Evolutionary conservation across 2,888 invertebrate genomes (phyloP).

Genomic region (Nemotelus pantherinus): DNA sequence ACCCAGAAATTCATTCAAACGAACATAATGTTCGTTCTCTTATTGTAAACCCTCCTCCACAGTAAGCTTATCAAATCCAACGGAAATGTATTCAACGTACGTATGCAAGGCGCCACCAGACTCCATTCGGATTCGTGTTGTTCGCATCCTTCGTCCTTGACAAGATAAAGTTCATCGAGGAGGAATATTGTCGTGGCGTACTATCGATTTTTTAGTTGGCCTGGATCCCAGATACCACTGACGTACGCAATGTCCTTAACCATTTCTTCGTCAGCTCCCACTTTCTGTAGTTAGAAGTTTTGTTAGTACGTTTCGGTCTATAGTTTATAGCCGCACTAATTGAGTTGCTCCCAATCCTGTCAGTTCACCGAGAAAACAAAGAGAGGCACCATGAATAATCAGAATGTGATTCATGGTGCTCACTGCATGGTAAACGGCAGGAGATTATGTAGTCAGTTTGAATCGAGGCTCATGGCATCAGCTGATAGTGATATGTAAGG

Average conservation of each 20-base stretch:
- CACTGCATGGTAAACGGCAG: neutral
- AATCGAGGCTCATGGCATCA: neutral
- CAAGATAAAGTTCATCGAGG: constrained; percentile 31
- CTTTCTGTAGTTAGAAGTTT: neutral
- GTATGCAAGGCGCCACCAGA: constrained; percentile 14
- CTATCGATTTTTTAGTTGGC: constrained; percentile 29
- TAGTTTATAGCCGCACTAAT: neutral
- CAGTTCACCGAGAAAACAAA: too few species aligned
- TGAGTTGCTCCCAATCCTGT: neutral
- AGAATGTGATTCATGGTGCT: too few species aligned
- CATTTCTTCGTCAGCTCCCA: neutral
- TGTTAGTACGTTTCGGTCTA: neutral
- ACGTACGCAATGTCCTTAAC: neutral
- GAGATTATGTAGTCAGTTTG: neutral
- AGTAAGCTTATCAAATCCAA: neutral
- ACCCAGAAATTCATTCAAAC: neutral
- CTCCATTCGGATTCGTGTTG: neutral
- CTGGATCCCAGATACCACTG: constrained; percentile 15
- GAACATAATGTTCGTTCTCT: neutral
- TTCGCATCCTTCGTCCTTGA: constrained; percentile 12
- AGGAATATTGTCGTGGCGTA: neutral
- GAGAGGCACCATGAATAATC: too few species aligned
- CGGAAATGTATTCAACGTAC: neutral
- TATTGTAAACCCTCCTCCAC: neutral
- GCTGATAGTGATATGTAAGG: neutral